Base-by-base conservation (phyloP, 2,888 invertebrate genomes). In the Lobophora halterata region DNA sequence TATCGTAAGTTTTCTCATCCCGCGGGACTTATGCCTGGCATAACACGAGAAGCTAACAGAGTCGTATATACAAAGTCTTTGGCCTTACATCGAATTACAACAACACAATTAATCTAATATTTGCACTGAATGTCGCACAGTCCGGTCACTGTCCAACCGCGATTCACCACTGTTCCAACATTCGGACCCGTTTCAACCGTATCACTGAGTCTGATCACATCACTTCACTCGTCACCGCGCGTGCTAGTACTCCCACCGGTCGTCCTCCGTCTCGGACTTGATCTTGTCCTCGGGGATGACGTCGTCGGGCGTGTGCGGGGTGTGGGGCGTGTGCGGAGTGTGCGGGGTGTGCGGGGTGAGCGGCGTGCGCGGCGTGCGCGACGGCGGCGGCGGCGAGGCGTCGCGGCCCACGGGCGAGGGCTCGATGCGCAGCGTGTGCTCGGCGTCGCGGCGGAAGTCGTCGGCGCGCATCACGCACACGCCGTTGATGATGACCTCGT, bases 391-490 rank as follows among this genome's bases (percentile, higher is more conserved):
- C 10, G 78, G 80, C 28, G 88, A 75, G 44, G 75, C 68, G 43
- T 80, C 88, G 23, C 71, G 85, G 56, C 91, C 88, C 11, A 92
- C 93, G 1, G 94, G 92, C 10, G 93, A 92, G 0, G 94, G 94
- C 35, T 44, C 44, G 1, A 44, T 11, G 14, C 44, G 90, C 36
- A 94, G 91, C 2, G 94, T 94, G 65, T 93, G 92, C 71, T 92
- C 92, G 12, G 90, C 81, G 38, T 86, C 87, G 35, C 90, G 78
- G 25, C 89, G 77, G 71, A 93, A 93, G 71, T 95, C 93, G 55
- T 93, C 94, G 40, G 94, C 92, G 57, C 95, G 92, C 94, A 96
- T 95, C 3, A 97, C 96, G 70, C 97, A 97, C 12, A 97, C 97
- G 1, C 97, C 97, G 69, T 97, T 97, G 60, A 97, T 96, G 65